These are phyloP conservation scores for Mycalesis mineus DNA, from an alignment of 2,888 invertebrate species.

Conservation along the genomic window DNA sequence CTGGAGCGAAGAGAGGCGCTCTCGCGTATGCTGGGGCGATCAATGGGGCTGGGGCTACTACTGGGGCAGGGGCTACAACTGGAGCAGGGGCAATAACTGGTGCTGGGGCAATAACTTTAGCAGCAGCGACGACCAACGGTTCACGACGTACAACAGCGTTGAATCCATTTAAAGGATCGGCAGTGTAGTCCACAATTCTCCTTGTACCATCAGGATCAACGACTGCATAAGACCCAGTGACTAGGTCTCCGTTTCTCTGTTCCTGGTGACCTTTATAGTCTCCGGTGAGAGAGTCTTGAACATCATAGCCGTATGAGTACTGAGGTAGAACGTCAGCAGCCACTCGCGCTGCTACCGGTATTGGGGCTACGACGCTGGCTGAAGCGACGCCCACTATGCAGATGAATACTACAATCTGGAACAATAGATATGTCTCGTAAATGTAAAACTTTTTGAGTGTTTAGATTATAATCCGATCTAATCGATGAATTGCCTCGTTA, in stretches of 20 bases:
- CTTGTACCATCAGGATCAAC: slow-evolving; percentile 78
- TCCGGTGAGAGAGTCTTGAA: slow-evolving; percentile 77
- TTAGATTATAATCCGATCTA: too few species aligned
- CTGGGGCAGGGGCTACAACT: slow-evolving; percentile 46
- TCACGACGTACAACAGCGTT: slow-evolving; percentile 78
- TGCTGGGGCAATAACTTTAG: slow-evolving; percentile 45
- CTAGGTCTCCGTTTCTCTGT: slow-evolving; percentile 75
- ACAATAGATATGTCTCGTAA: slow-evolving; percentile 1
- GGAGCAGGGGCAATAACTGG: slow-evolving; percentile 46
- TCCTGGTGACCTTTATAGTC: slow-evolving; percentile 79
- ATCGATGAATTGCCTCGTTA: too few species aligned
- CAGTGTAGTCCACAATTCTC: slow-evolving; percentile 76
- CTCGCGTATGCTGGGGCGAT: slow-evolving; percentile 37
- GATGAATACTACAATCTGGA: slow-evolving; percentile 75
- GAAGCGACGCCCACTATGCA: slow-evolving; percentile 56
- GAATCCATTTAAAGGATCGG: slow-evolving; percentile 76
- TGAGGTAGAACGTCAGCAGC: slow-evolving; percentile 67
- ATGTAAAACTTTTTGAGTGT: too few species aligned
- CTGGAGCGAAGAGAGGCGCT: slow-evolving; percentile 38
- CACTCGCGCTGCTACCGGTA: slow-evolving; percentile 48
- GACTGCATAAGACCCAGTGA: slow-evolving; percentile 76
- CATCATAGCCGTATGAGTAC: slow-evolving; percentile 78
- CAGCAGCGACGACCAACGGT: slow-evolving; percentile 55
- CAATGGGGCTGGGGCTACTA: slow-evolving; percentile 43
- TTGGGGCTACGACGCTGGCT: slow-evolving; percentile 60